Percentiles rank a stretch among this genome's conserved stretches.
These are phyloP conservation scores for Heliangelus exortis DNA, from an alignment of 2,797 vertebrate species.

Conservation along the genomic window DNA sequence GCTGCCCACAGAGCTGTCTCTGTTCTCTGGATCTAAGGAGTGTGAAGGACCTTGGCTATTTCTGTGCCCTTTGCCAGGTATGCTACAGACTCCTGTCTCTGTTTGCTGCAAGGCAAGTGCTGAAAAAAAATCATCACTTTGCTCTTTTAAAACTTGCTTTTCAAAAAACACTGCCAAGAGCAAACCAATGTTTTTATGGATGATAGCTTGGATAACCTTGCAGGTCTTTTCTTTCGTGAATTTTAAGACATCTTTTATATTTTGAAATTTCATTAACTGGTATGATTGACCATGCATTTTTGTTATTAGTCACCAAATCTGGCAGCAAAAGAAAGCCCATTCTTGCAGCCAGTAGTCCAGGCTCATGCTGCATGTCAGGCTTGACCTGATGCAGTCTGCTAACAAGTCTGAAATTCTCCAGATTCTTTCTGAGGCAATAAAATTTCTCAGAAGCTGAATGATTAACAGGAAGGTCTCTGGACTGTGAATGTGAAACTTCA, in stretches of 20 bases:
- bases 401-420: neutral
- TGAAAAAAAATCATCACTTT: neutral
- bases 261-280: neutral
- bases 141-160: neutral
- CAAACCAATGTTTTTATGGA: neutral
- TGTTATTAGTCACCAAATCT: neutral
- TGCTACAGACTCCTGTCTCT: neutral
- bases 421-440: neutral
- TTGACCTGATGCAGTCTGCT: neutral
- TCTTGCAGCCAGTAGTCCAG: neutral
- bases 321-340: neutral
- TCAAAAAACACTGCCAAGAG: neutral
- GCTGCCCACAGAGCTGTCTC: neutral
- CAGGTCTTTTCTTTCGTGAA: neutral
- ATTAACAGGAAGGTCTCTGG: neutral
- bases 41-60: neutral
- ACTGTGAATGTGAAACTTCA: neutral
- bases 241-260: neutral
- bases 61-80: neutral
- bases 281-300: neutral
- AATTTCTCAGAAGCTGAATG: neutral
- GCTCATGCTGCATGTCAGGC: neutral
- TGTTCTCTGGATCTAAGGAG: neutral
- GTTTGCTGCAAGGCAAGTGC: neutral
- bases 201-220: neutral